Evolutionary conservation across 1,140 invertebrate species (phyloP).

Genomic region (Euura saliciscinereae): DNA sequence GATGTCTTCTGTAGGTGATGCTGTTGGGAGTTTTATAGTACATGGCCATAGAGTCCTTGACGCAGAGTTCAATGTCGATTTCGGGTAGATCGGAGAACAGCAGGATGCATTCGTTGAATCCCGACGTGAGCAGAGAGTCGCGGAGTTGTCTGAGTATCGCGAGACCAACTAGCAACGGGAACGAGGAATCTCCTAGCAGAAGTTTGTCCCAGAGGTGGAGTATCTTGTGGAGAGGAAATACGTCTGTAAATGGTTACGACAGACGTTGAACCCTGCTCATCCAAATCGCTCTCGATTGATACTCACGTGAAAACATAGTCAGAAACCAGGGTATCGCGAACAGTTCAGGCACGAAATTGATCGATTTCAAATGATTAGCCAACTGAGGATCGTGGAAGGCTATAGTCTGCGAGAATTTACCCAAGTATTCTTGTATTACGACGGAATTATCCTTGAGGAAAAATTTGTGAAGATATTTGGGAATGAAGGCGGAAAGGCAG

Average conservation of each 20-base stretch:
- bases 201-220: conserved; percentile 98
- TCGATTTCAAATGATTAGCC: conserved; percentile 89
- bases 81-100: conserved; percentile 98
- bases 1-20: conserved; percentile 83
- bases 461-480: conserved; percentile 96
- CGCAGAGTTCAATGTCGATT: conserved; percentile 93
- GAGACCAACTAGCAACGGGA: conserved; percentile 94
- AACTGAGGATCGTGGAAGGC: conserved; percentile 94
- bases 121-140: conserved; percentile 82
- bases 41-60: conserved; percentile 86
- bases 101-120: conserved; percentile 97
- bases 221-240: conserved; percentile 98
- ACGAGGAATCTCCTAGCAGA: conserved; percentile 89
- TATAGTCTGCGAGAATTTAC: conserved; percentile 95
- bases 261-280: no score
- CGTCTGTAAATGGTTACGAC: conserved; percentile 69
- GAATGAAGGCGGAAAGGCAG: conserved; percentile 92
- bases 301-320: conserved; percentile 99
- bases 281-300: conserved; percentile 9
- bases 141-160: conserved; percentile 90
- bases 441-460: conserved; percentile 98
- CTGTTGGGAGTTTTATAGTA: conserved; percentile 87
- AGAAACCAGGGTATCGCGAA: conserved; percentile 99
- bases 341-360: conserved; percentile 96
- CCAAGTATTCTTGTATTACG: conserved; percentile 96